Evolutionary conservation across 2,888 invertebrate genomes (phyloP), one percentile per base, ranked within the genome.

Genomic region (Hecatera dysodea): DNA sequence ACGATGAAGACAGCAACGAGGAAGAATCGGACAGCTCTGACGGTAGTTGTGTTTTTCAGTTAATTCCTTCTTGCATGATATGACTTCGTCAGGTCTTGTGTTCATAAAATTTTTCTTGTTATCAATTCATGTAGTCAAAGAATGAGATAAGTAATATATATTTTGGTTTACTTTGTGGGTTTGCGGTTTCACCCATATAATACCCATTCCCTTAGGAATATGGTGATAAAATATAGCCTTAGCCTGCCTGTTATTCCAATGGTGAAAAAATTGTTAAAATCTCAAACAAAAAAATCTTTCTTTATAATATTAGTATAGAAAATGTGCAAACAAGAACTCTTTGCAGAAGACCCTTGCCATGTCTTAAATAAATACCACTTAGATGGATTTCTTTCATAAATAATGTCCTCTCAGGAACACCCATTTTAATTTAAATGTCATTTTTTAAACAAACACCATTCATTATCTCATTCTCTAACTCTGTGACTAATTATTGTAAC

Each of bases 1-100:
- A 95, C 29, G 95, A 95, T 65, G 94, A 93, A 55, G 94, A 95
- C 74, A 94, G 92, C 82, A 92, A 93, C 11, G 93, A 93, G 59
- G 94, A 93, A 9, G 91, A 90, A 3, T 90, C 92, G 0, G 92
- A 95, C 44, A 92, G 90, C 73, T 93, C 93, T 75, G 93, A 93
- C 78, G 94, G 93, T 94, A 93, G 75, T 81, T 72, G 59, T 74
- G 66, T 74, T 46, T 65, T 75, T 74, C 36, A 62, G 46, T 68
- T 72, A 72, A 42, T 70, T 66, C 12, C 48, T 67, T 59, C 46
- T 77, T 80, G 75, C 80, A 82, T 83, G 82, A 17, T 61, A 61
- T 72, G 42, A 53, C 59, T 64, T 12, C 39, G 27, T 44, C 57
- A 33, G n/a, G n/a, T n/a, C n/a, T 44, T 50, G 19, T 39, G 27